Evolutionary conservation across 1,140 invertebrate genomes (phyloP), one percentile per base, ranked within the genome.

Genomic region (Drosophila arizonae): DNA sequence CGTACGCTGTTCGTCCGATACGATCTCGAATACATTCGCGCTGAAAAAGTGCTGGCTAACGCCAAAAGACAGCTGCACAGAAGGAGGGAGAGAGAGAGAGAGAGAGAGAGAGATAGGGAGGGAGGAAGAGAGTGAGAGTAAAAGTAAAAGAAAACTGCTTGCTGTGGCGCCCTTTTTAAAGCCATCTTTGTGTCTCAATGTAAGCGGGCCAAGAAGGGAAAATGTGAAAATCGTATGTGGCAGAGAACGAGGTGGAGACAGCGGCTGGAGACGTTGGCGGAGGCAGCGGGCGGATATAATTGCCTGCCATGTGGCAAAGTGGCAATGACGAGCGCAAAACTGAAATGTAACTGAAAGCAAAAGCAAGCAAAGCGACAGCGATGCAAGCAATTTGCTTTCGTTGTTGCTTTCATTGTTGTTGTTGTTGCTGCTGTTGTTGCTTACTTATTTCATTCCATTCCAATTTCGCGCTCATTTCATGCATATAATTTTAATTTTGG

Each of bases 401-500:
- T 24, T 24, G 21, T 24, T 24, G 21, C 17, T 17, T 17, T 17
- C 17, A 1, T 17, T 17, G 17, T 17, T 72, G 54, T 28, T 58
- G 13, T 5, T 63, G 52, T 57, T 56, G 33, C 0, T 54, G 45
- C 52, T 64, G 60, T 36, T 63, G 60, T n/a, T 48, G 55, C 54
- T 76, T 70, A 74, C 73, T 79, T 79, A 87, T 87, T 88, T 88
- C 76, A 84, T 87, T 88, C 71, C 84, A 84, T 88, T 87, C 80
- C 84, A 84, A 87, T 87, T 87, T 88, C 73, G 84, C 77, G 79
- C 84, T 87, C 79, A 87, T 87, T 87, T 87, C 84, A 87, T 88
- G 84, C 84, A 87, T 87, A 87, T 87, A 85, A 87, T 87, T 88
- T 87, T 87, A 88, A 87, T 87, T 87, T 87, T 77, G 66, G 68